A percentile compares a stretch with the other conserved stretches of the same genome.
Evolutionary conservation across 1,140 invertebrate species (phyloP).

Genomic region (Ceratina japonica): DNA sequence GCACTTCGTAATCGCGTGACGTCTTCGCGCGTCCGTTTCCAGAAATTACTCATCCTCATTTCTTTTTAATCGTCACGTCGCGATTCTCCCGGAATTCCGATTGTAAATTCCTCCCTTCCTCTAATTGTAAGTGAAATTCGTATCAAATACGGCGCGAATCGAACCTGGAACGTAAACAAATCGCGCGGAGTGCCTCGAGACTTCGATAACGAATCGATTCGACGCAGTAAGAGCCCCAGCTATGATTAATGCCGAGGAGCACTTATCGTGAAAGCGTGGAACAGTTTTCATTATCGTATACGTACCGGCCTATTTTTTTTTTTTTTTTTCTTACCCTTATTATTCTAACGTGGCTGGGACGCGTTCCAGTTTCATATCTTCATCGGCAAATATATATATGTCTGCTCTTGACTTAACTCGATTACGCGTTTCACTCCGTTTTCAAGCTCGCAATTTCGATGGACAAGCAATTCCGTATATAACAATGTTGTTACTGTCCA

Average conservation of each 20-base stretch:
- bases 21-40: not conserved
- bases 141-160: not conserved
- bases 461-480: not conserved
- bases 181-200: not conserved
- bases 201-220: slow-evolving; percentile 52
- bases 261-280: slow-evolving; percentile 53
- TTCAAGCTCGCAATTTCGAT: not conserved
- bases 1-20: slow-evolving; percentile 2
- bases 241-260: slow-evolving; percentile 52
- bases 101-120: not conserved
- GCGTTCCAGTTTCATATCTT: slow-evolving; percentile 25
- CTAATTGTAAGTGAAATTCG: not conserved
- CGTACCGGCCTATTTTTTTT: not conserved
- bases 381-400: too few species aligned
- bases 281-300: slow-evolving; percentile 38
- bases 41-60: too few species aligned
- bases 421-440: slow-evolving; percentile 1
- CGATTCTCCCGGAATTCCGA: too few species aligned
- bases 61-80: too few species aligned
- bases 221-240: slow-evolving; percentile 34
- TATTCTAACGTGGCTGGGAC: not conserved
- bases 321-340: not conserved
- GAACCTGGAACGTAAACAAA: not conserved
- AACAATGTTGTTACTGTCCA: not conserved
- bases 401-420: not conserved